Conservation (phyloP, 1,140 invertebrate genomes). For the Drosophila pectinifera region DNA sequence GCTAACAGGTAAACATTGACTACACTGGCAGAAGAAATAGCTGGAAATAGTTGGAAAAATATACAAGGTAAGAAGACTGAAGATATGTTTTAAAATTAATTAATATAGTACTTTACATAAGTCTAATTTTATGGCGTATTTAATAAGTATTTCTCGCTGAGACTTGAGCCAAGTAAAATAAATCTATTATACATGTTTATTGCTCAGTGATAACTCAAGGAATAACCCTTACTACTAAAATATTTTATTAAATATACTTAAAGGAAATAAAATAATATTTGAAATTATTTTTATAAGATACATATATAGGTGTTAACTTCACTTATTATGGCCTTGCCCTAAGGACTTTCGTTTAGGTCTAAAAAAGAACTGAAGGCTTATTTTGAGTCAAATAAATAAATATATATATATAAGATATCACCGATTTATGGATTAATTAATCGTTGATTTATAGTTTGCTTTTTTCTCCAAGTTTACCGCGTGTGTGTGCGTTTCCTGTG, state of each 20-base stretch:
- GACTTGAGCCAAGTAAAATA: background rate
- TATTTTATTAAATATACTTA: no score
- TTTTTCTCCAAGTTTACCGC: conserved; percentile 7
- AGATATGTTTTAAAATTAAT: background rate
- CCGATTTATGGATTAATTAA: conserved; percentile 4
- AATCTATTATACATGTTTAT: background rate
- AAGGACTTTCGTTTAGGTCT: no score
- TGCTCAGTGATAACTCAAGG: no score
- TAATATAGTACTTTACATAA: no score
- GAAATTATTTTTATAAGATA: background rate
- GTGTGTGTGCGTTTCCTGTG: conserved; percentile 44
- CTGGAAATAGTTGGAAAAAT: no score
- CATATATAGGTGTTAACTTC: no score
- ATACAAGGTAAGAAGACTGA: background rate
- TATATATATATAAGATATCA: no score
- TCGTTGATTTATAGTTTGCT: background rate
- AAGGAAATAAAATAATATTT: background rate
- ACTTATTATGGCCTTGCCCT: no score
- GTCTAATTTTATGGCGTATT: background rate
- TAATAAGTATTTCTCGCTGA: background rate
- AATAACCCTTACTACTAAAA: no score
- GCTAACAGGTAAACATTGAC: conserved; percentile 61
- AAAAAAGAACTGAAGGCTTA: background rate
- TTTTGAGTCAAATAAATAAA: background rate
- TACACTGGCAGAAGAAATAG: conserved; percentile 30